phyloP scores from a whole-genome alignment of 2,888 invertebrate species.

The Rhodophaea formosa region DNA sequence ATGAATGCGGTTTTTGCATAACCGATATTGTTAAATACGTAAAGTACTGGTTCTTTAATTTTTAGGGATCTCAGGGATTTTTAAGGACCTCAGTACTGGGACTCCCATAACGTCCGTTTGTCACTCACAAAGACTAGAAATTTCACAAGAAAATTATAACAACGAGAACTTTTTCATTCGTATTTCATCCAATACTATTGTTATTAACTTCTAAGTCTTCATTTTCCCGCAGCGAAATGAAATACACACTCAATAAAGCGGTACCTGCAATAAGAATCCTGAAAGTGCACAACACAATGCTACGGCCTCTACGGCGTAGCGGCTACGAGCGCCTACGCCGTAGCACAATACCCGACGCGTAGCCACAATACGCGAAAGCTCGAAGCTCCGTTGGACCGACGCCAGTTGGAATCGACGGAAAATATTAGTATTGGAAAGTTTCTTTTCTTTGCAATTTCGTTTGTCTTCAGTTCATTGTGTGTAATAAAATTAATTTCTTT shows the following conservation, averaged over 20 bases:
- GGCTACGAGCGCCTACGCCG: slow-evolving; percentile 20
- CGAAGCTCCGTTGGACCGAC: slow-evolving; percentile 31
- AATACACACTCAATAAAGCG: slow-evolving; percentile 6
- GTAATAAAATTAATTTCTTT: too few species aligned
- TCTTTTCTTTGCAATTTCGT: neutral
- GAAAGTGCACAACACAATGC: slow-evolving; percentile 21
- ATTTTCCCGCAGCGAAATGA: neutral
- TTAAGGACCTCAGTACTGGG: too few species aligned
- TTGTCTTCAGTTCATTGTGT: neutral
- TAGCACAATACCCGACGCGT: slow-evolving; percentile 17
- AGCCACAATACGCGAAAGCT: slow-evolving; percentile 28
- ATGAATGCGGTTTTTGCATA: too few species aligned
- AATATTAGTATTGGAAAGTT: slow-evolving; percentile 18
- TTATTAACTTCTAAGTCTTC: neutral
- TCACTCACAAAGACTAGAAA: too few species aligned
- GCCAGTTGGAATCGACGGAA: slow-evolving; percentile 33
- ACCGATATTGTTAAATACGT: too few species aligned
- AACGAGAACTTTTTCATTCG: neutral
- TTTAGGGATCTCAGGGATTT: too few species aligned
- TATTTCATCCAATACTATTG: neutral
- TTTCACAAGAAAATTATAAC: too few species aligned
- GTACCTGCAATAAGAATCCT: neutral
- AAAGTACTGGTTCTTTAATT: too few species aligned
- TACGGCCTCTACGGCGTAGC: slow-evolving; percentile 22
- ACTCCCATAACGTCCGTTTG: too few species aligned